phyloP scores from a whole-genome alignment of 2,797 vertebrate genomes.

The Sebastes kiyomatsui region DNA sequence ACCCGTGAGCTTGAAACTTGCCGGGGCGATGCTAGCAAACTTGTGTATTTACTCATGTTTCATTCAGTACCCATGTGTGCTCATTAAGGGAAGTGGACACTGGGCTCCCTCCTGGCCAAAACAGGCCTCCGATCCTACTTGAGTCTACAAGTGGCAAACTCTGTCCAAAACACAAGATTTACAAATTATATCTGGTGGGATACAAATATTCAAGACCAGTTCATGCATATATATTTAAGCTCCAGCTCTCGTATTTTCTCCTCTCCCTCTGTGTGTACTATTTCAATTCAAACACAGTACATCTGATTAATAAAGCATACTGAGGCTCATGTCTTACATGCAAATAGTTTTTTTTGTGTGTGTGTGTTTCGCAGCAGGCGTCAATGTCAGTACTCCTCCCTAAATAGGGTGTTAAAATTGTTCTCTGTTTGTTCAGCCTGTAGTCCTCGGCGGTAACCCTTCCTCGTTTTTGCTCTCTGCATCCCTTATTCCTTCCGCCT shows the following conservation, averaged over 20 bases:
- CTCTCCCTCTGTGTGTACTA: not conserved
- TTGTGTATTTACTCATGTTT: conserved; percentile 58
- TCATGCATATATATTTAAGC: conserved; percentile 28
- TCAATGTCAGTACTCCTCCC: conserved; percentile 26
- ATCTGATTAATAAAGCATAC: conserved; percentile 4
- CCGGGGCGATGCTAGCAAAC: not conserved
- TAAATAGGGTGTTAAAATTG: conserved; percentile 20
- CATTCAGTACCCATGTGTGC: conserved; percentile 67
- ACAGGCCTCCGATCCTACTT: conserved; percentile 22
- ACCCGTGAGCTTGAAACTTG: not conserved
- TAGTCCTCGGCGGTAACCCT: conserved; percentile 11
- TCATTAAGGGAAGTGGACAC: conserved; percentile 59
- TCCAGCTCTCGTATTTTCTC: not conserved
- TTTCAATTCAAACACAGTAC: conserved; percentile 15
- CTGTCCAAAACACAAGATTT: conserved; percentile 22
- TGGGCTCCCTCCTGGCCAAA: conserved; percentile 32
- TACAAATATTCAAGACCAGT: conserved; percentile 27
- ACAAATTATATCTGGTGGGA: conserved; percentile 15
- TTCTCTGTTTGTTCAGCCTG: conserved; percentile 22
- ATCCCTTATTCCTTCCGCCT: not conserved
- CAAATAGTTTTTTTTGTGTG: not conserved
- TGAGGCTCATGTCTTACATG: conserved; percentile 1
- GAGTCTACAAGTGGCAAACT: conserved; percentile 28
- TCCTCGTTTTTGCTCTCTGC: conserved; percentile 17
- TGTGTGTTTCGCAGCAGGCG: conserved; percentile 1